These are phyloP conservation scores for Lasioglossum lativentre DNA, from an alignment of 2,888 invertebrate species.

Conservation along the genomic window DNA sequence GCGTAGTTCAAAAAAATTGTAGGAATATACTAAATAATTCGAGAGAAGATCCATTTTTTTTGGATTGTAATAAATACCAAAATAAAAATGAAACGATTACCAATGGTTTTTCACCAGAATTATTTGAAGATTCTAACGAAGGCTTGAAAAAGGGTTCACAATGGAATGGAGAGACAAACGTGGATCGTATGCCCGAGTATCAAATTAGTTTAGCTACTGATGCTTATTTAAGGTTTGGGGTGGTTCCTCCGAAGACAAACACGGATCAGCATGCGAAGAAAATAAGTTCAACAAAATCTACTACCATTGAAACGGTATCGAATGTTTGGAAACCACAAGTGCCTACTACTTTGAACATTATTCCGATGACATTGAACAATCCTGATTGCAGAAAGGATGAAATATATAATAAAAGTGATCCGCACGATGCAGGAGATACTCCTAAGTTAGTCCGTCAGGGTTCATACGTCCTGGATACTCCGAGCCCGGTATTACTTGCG, in stretches of 20 bases:
- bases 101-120: slow-evolving; percentile 1
- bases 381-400: slow-evolving; percentile 19
- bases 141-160: neutral
- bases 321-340: slow-evolving; percentile 79
- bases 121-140: slow-evolving; percentile 31
- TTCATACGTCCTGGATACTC: slow-evolving; percentile 92
- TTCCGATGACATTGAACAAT: slow-evolving; percentile 78
- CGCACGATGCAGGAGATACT: slow-evolving; percentile 65
- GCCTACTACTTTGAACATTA: slow-evolving; percentile 81
- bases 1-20: slow-evolving; percentile 21
- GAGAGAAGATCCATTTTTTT: slow-evolving; percentile 30
- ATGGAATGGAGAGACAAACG: neutral
- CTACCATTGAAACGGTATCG: slow-evolving; percentile 63
- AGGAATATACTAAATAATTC: slow-evolving; percentile 20
- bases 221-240: slow-evolving; percentile 63
- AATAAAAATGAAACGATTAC: slow-evolving; percentile 13
- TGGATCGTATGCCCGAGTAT: neutral
- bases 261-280: slow-evolving; percentile 72
- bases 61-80: slow-evolving; percentile 17
- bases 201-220: slow-evolving; percentile 3
- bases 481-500: slow-evolving; percentile 91
- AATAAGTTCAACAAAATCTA: slow-evolving; percentile 66
- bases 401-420: slow-evolving; percentile 37
- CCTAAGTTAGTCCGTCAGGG: slow-evolving; percentile 88
- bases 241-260: slow-evolving; percentile 69